A percentile compares a stretch with the other conserved stretches of the same genome.
Conservation (phyloP, 2,888 invertebrate species). For the Apodemia mormo region DNA sequence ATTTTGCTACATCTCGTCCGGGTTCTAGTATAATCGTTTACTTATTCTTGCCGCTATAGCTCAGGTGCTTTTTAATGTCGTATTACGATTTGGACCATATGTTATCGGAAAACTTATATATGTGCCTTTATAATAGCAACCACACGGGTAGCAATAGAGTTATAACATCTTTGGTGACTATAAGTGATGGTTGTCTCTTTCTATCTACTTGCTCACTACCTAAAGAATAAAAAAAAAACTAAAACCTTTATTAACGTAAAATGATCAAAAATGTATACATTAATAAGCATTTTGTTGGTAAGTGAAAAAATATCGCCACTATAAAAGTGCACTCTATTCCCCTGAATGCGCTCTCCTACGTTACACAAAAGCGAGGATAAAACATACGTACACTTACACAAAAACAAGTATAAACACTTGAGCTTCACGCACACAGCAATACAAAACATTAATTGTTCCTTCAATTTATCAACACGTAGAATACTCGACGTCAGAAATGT, state of each 20-base stretch:
- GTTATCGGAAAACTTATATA: too few species aligned
- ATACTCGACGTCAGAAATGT: slow-evolving; percentile 45
- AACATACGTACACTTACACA: slow-evolving; percentile 37
- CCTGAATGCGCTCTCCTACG: slow-evolving; percentile 31
- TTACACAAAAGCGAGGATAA: slow-evolving; percentile 29
- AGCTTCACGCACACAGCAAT: slow-evolving; percentile 44
- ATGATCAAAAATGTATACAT: neutral
- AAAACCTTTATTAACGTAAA: neutral
- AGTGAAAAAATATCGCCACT: neutral
- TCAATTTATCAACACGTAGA: slow-evolving; percentile 51
- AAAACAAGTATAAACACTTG: slow-evolving; percentile 34
- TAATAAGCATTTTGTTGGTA: neutral
- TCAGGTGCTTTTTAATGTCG: too few species aligned
- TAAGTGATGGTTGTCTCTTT: too few species aligned
- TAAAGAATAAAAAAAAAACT: too few species aligned
- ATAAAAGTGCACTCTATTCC: slow-evolving; percentile 13
- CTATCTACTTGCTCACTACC: too few species aligned
- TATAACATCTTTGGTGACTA: too few species aligned
- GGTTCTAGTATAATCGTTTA: too few species aligned
- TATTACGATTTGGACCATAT: too few species aligned
- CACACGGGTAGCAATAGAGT: too few species aligned
- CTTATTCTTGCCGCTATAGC: too few species aligned
- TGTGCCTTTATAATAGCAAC: too few species aligned
- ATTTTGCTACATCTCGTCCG: too few species aligned
- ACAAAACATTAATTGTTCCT: slow-evolving; percentile 57